Base-by-base conservation (phyloP, 1,140 invertebrate species). In the Drosophila ananassae region DNA sequence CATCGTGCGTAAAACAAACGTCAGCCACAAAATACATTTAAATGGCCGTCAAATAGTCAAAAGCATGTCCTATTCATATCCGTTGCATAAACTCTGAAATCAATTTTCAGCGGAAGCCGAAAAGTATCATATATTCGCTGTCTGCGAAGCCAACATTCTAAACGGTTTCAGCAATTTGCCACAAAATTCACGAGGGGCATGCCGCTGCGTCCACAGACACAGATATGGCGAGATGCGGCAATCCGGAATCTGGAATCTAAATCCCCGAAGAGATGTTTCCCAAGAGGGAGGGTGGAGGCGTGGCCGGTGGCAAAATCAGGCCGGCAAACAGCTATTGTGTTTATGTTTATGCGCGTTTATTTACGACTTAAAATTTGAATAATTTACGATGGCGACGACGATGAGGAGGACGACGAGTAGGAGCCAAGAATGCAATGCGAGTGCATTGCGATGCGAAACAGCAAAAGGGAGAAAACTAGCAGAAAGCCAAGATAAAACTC, bases 311-410 rank as follows among this genome's bases (percentile, higher is more conserved):
- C 68, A 78, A 30, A 39, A 50, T 47, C 74, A 82, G 71, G 63
- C 53, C 61, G 17, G 3, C 4, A 24, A 58, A 44, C 66, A 58
- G 53, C 64, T 53, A 76, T 56, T 66, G 63, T 77, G 68, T 57
- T 87, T 87, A 85, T 89, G 82, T 83, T 87, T 89, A 89, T 82
- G 79, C 57, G 25, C 83, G 52, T 61, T 83, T 87, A 89, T 87
- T 89, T 87, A 87, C 79, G 82, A 89, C 82, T 87, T 54, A 50
- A 79, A 85, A 87, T 79, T 89, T 87, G 79, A 87, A 87, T 87
- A 87, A 87, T 89, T 89, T 87, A 87, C 67, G 83, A 82, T 63
- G 66, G 48, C 67, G 52, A 37, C 46, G 72, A 53, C 21, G 51
- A n/a, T 62, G 17, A 37, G 2, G 34, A n/a, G 2, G 34, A 6